Evolutionary conservation across 1,140 invertebrate genomes (phyloP).

Genomic region (Drosophila mauritiana): DNA sequence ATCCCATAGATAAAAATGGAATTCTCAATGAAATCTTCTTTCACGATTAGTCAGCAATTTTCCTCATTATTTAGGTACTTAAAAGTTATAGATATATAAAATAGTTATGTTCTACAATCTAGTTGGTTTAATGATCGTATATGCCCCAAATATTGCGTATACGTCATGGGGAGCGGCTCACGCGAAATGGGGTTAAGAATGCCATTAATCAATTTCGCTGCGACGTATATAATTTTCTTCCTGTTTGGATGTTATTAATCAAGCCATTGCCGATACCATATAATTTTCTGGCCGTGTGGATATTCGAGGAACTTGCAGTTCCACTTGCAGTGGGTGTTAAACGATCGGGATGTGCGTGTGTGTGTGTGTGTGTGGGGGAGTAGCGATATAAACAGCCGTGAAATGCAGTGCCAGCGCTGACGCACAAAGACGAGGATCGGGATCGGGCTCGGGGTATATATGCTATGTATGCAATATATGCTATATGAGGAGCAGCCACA

Average conservation of each 20-base stretch:
- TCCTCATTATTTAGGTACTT: no score
- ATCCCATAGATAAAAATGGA: no score
- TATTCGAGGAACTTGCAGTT: slow-evolving; percentile 36
- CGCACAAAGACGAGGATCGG: slow-evolving; percentile 15
- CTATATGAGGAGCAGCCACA: slow-evolving; percentile 5
- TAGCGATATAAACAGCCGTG: slow-evolving; percentile 55
- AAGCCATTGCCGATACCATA: not conserved
- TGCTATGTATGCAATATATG: not conserved
- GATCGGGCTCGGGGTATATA: not conserved
- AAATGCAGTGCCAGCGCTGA: slow-evolving; percentile 58
- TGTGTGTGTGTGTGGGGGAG: slow-evolving; percentile 30
- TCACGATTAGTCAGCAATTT: no score
- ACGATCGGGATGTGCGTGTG: slow-evolving; percentile 11
- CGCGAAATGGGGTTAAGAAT: not conserved
- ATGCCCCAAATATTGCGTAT: not conserved
- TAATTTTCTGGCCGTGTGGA: slow-evolving; percentile 28
- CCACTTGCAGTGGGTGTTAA: slow-evolving; percentile 43
- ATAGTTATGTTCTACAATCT: no score
- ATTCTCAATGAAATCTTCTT: no score
- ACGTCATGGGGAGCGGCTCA: not conserved
- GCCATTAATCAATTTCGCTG: not conserved
- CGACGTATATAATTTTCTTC: not conserved
- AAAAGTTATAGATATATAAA: no score
- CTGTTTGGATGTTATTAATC: slow-evolving; percentile 11
- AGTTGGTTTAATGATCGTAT: not conserved